A percentile compares a stretch with the other conserved stretches of the same genome.
phyloP scores from a whole-genome alignment of 2,113 vertebrate genomes.

The Paralichthys olivaceus region DNA sequence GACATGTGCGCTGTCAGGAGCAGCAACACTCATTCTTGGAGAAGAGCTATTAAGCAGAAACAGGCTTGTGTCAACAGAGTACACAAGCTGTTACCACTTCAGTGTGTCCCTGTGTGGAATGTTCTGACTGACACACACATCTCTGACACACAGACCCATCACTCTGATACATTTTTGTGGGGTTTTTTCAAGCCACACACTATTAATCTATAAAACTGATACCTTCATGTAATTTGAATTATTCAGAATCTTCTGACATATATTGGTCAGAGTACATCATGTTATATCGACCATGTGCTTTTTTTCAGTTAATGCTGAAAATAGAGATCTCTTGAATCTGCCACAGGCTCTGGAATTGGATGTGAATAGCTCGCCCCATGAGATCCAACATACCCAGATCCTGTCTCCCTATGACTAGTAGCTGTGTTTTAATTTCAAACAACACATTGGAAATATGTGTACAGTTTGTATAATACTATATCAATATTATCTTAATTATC shows the following conservation, averaged over 20 bases:
- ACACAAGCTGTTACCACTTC: slow-evolving; percentile 9
- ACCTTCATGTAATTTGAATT: not conserved
- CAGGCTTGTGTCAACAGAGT: slow-evolving; percentile 60
- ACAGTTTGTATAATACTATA: not conserved
- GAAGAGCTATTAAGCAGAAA: slow-evolving; percentile 22
- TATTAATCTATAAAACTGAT: not conserved
- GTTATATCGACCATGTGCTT: not conserved
- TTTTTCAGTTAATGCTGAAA: not conserved
- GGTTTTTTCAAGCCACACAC: not conserved
- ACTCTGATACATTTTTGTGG: not conserved
- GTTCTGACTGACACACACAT: slow-evolving; percentile 19
- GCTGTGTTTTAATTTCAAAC: not conserved
- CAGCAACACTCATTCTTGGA: slow-evolving; percentile 5
- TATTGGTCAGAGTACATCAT: not conserved
- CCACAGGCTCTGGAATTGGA: slow-evolving; percentile 16
- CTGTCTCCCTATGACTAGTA: not conserved
- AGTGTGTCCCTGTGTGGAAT: slow-evolving; percentile 30
- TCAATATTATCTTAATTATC: not conserved
- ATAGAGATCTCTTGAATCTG: slow-evolving; percentile 31
- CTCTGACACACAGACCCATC: not conserved
- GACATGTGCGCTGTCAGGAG: slow-evolving; percentile 8
- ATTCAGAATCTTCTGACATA: not conserved
- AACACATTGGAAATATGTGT: not conserved
- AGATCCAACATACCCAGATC: slow-evolving; percentile 4
- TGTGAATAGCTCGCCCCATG: not conserved